Evolutionary conservation across 53 echinoderm and acorn worm species (phyloP), one percentile per base, ranked within the genome.

Genomic region (Pentamera pediparva): DNA sequence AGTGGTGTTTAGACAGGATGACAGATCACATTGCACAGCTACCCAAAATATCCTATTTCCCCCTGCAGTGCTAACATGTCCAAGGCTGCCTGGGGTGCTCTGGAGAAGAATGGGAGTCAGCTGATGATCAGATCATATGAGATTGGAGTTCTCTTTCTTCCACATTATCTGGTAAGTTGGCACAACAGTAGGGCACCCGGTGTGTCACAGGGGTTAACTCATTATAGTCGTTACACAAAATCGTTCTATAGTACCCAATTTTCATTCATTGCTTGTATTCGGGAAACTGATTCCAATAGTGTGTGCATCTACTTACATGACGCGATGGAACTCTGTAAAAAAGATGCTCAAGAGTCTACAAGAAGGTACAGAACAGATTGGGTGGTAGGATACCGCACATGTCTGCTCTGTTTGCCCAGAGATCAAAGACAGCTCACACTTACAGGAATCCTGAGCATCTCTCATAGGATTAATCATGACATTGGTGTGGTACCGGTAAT

Each of bases 41-140:
- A n/a, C n/a, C n/a, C n/a, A n/a, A n/a, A n/a, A n/a, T n/a, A n/a
- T n/a, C n/a, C n/a, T n/a, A n/a, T n/a, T n/a, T n/a, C n/a, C n/a
- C n/a, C n/a, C 20, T 36, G 39, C 78, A 93, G 93, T 84, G 83
- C 89, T 45, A 93, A 92, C 59, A 48, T 93, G 79, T 93, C 93
- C 27, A 93, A 93, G 61, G 93, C 93, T 19, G 93, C 93, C 6
- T 93, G 93, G 93, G 93, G 93, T 58, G 87, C 87, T 7, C 59
- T 89, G 21, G 93, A 93, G 74, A 93, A 93, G 85, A 93, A 87
- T 39, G 89, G 76, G 5, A 84, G 81, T 43, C 93, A 93, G 47
- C 78, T 93, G 21, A 93, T 93, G 93, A 93, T 93, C 35, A 47
- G 93, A 58, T 93, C 93, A 27, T 93, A 93, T 84, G 93, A 93